A percentile compares a stretch with the other conserved stretches of the same genome.
phyloP scores from a whole-genome alignment of 2,797 vertebrate genomes.

The Pseudomugil gertrudae region DNA sequence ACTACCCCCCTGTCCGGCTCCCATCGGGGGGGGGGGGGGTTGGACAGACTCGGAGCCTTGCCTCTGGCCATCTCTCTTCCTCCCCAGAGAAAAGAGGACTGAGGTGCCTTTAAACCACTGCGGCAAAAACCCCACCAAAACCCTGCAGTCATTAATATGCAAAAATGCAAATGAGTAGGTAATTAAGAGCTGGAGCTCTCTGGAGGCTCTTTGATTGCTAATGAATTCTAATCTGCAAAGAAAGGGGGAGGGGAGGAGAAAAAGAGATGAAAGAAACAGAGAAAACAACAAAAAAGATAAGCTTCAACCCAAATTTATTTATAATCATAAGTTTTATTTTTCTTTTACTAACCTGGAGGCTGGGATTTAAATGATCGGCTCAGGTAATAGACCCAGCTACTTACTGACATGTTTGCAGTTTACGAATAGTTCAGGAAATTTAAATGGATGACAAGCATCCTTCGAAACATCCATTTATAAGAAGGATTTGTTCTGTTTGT shows the following conservation, averaged over 20 bases:
- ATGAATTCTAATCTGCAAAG: slow-evolving; percentile 90
- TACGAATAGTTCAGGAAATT: slow-evolving; percentile 10
- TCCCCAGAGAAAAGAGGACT: slow-evolving; percentile 82
- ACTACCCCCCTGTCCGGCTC: slow-evolving; percentile 60
- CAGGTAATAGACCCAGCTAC: slow-evolving; percentile 17
- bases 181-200: slow-evolving; percentile 91
- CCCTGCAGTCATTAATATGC: slow-evolving; percentile 95
- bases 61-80: slow-evolving; percentile 80
- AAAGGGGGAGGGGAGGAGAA: slow-evolving; percentile 79
- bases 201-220: slow-evolving; percentile 90
- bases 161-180: slow-evolving; percentile 97
- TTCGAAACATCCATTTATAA: slow-evolving; percentile 1
- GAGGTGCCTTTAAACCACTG: slow-evolving; percentile 89
- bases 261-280: slow-evolving; percentile 81
- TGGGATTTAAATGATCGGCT: slow-evolving; percentile 26
- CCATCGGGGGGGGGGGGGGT: slow-evolving; percentile 62
- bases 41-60: slow-evolving; percentile 76
- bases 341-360: slow-evolving; percentile 19
- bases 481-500: slow-evolving; percentile 13
- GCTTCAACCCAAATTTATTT: slow-evolving; percentile 48
- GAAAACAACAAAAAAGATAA: slow-evolving; percentile 77
- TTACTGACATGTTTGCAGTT: slow-evolving; percentile 10
- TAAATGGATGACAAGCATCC: slow-evolving; percentile 33
- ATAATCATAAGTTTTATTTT: slow-evolving; percentile 52
- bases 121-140: slow-evolving; percentile 85